A percentile compares a stretch with the other conserved stretches of the same genome.
Conservation (phyloP, 2,888 invertebrate genomes). For the Conchocele bisecta region DNA sequence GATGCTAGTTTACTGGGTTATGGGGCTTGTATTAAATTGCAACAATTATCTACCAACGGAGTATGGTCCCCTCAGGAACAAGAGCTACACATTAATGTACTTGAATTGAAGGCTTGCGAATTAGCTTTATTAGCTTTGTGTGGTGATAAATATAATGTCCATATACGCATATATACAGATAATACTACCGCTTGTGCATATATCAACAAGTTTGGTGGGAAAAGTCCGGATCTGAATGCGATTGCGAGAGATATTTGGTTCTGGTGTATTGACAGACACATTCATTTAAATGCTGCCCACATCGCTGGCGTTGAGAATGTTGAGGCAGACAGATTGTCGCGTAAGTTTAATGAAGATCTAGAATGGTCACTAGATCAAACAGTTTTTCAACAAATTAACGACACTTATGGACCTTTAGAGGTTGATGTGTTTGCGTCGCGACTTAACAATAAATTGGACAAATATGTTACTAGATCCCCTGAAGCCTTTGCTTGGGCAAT, state of each 20-base stretch:
- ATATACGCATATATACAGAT: background rate
- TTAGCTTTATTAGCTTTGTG: slow-evolving; percentile 20
- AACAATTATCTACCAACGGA: slow-evolving; percentile 15
- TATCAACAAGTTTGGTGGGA: slow-evolving; percentile 24
- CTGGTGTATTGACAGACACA: slow-evolving; percentile 24
- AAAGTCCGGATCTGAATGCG: background rate
- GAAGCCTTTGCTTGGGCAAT: slow-evolving; percentile 20
- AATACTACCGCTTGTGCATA: slow-evolving; percentile 21
- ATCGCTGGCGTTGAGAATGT: slow-evolving; percentile 22
- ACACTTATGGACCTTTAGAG: background rate
- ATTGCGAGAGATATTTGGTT: slow-evolving; percentile 16
- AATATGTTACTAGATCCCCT: slow-evolving; percentile 31
- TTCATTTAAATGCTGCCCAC: slow-evolving; percentile 26
- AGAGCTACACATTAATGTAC: slow-evolving; percentile 33
- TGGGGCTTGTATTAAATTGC: slow-evolving; percentile 20
- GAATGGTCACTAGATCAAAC: slow-evolving; percentile 25
- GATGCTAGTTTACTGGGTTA: slow-evolving; percentile 41
- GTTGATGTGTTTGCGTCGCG: slow-evolving; percentile 38
- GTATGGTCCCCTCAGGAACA: slow-evolving; percentile 14
- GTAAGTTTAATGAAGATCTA: slow-evolving; percentile 23
- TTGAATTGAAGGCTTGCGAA: slow-evolving; percentile 40
- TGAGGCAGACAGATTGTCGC: slow-evolving; percentile 20
- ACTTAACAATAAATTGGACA: slow-evolving; percentile 21
- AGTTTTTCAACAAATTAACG: background rate
- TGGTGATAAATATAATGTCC: slow-evolving; percentile 1